Conservation (phyloP, 1,140 invertebrate genomes). For the Drosophila paulistorum region DNA sequence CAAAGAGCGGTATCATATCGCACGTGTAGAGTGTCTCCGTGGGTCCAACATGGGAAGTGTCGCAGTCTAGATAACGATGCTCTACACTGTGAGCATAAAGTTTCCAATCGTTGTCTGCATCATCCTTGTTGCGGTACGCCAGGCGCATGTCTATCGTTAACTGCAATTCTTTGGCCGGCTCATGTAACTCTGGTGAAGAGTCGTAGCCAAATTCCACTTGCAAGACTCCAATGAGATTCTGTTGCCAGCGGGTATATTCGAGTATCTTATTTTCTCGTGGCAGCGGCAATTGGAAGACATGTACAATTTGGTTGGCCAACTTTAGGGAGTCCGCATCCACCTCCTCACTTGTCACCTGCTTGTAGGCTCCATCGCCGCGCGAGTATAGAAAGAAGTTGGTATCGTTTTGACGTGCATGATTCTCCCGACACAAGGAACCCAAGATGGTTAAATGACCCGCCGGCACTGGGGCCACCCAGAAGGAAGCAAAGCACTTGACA, state of each 20-base stretch:
- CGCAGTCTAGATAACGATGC: constrained; percentile 91
- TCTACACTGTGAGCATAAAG: constrained; percentile 89
- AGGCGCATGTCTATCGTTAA: constrained; percentile 93
- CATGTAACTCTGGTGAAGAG: constrained; percentile 84
- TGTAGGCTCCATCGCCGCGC: constrained; percentile 87
- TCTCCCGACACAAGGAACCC: constrained; percentile 92
- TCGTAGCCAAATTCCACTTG: constrained; percentile 89
- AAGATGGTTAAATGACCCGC: constrained; percentile 91
- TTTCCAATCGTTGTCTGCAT: constrained; percentile 91
- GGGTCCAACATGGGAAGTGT: constrained; percentile 84
- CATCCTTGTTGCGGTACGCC: constrained; percentile 92
- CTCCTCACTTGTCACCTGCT: constrained; percentile 84
- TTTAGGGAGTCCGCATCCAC: constrained; percentile 85
- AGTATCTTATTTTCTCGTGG: constrained; percentile 89
- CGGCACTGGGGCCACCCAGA: constrained; percentile 95
- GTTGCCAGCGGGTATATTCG: constrained; percentile 98
- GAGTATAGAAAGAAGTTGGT: constrained; percentile 89
- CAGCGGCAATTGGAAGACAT: constrained; percentile 92
- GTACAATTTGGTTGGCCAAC: constrained; percentile 92
- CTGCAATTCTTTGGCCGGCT: constrained; percentile 83
- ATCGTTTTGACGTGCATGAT: constrained; percentile 85
- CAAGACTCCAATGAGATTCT: constrained; percentile 96
- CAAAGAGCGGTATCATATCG: constrained; percentile 95
- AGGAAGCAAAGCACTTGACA: constrained; percentile 95
- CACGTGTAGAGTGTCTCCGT: constrained; percentile 94